These are phyloP conservation scores for Gavia stellata DNA, from an alignment of 2,113 vertebrate species.

Conservation along the genomic window DNA sequence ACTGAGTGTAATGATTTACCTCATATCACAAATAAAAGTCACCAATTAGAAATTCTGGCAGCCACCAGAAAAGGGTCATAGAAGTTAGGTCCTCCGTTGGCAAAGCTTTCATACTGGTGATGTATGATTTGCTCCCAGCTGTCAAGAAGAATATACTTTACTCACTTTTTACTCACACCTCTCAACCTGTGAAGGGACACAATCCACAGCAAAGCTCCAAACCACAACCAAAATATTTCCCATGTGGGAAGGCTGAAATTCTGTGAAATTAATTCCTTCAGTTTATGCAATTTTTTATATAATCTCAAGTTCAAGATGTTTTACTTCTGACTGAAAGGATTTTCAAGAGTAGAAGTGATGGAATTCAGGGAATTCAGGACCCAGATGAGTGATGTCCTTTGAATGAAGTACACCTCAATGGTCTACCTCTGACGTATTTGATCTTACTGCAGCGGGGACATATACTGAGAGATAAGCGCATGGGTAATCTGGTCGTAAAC, in stretches of 20 bases:
- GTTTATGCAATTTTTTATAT: neutral
- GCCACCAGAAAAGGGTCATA: neutral
- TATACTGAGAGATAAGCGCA: neutral
- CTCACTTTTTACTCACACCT: neutral
- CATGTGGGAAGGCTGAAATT: neutral
- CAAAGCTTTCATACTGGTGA: neutral
- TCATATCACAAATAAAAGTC: neutral
- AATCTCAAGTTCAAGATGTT: neutral
- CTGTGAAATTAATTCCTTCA: neutral
- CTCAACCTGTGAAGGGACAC: neutral
- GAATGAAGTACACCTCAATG: neutral
- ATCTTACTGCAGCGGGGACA: neutral
- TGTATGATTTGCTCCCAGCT: neutral
- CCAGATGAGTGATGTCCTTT: neutral
- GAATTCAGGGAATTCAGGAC: neutral
- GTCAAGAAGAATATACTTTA: neutral
- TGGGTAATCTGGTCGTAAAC: neutral
- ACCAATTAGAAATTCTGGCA: neutral
- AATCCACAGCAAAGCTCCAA: neutral
- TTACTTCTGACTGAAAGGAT: neutral
- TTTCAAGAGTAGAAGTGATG: neutral
- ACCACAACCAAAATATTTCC: neutral
- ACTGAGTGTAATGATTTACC: neutral
- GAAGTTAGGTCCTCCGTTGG: neutral
- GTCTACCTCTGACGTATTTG: neutral